These are phyloP conservation scores for Lepisosteus oculatus DNA, from an alignment of 2,113 vertebrate species.

Conservation along the genomic window DNA sequence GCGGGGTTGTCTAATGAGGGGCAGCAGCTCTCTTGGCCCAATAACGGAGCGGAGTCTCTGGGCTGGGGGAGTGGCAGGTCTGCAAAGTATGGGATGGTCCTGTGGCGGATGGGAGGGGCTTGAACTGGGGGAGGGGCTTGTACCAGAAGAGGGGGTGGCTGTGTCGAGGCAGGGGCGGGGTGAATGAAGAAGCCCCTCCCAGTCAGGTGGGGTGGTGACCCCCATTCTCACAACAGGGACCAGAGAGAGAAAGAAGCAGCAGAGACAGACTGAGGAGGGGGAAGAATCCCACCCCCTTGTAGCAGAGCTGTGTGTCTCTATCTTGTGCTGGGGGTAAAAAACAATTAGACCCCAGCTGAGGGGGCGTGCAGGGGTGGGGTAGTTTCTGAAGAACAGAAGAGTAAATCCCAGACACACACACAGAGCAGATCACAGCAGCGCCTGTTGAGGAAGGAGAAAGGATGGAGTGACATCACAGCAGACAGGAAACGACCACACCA, in stretches of 20 bases:
- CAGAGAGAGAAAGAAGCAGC: constrained; percentile 35
- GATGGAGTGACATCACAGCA: too few species aligned
- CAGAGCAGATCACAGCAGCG: too few species aligned
- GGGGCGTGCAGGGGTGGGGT: neutral
- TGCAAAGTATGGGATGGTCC: constrained; percentile 29
- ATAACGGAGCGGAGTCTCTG: constrained; percentile 23
- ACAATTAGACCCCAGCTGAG: neutral
- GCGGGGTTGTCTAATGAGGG: constrained; percentile 47
- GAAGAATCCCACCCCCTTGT: constrained; percentile 29
- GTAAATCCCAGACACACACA: too few species aligned
- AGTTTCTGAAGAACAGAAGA: too few species aligned
- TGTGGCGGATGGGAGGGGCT: neutral
- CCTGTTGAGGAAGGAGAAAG: too few species aligned
- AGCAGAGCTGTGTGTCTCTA: constrained; percentile 24
- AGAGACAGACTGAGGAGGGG: constrained; percentile 43
- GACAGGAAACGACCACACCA: too few species aligned
- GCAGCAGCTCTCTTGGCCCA: constrained; percentile 36
- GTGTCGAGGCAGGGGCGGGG: constrained; percentile 26
- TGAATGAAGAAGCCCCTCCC: constrained; percentile 22
- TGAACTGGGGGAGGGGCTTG: neutral
- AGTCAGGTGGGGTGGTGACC: constrained; percentile 19
- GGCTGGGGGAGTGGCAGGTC: constrained; percentile 30
- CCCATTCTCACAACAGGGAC: constrained; percentile 7
- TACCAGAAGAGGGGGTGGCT: neutral
- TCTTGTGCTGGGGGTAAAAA: constrained; percentile 18